Evolutionary conservation across 2,888 invertebrate genomes (phyloP), one percentile per base, ranked within the genome.

Genomic region (Caenorhabditis sp.): DNA sequence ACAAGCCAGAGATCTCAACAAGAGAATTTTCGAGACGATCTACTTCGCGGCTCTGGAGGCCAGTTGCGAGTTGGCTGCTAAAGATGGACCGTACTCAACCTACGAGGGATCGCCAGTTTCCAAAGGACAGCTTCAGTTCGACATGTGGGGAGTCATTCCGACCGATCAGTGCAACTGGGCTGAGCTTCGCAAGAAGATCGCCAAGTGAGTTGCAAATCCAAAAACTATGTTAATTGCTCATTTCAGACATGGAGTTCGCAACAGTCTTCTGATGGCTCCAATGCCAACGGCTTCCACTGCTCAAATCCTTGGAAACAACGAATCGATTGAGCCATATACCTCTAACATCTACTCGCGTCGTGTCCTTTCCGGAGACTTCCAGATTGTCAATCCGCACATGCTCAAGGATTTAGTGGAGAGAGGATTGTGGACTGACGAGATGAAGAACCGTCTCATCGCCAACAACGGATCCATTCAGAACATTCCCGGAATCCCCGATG

Each of bases 261-360:
- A 99, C 93, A 97, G 97, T 2, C 94, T 98, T 35, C 94, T 99
- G 24, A 89, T 98, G 85, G 98, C 98, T 0, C 98, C 98, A 0
- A 99, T 99, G 98, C 98, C 98, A 0, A 99, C 98, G 6, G 98
- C 98, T 10, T 97, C 98, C 0, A 99, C 98, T 0, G 98, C 99
- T 2, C 98, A 99, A 93, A 99, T 99, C 92, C 94, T 99, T 58
- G 99, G 99, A 22, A 99, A 99, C 92, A 99, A 98, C 93, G 98
- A 99, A 93, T 96, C 97, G 0, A 96, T 98, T 91, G 99, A 99
- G 93, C 96, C 99, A 0, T 99, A 98, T 93, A 98, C 98, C 0
- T 97, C 96, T 44, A 99, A 99, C 92, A 96, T 99, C 89, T 99
- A 98, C 93, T 95, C 96, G 24, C 94, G 98, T 44, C 94, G 97